These are phyloP conservation scores for Bubo blakistoni DNA, from an alignment of 2,113 vertebrate species.

Conservation along the genomic window DNA sequence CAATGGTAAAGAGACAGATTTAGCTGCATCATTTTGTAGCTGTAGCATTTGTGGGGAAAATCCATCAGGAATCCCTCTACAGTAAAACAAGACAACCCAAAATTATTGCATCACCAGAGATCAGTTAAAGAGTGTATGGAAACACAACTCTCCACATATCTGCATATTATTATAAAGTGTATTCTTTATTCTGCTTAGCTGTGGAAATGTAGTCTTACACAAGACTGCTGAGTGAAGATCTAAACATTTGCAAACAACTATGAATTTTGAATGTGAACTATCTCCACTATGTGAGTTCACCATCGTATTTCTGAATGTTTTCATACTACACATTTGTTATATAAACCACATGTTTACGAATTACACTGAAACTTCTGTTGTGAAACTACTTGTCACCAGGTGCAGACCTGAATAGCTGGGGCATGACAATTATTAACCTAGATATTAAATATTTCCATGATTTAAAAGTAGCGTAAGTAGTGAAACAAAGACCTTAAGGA, in stretches of 20 bases:
- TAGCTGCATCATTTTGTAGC: neutral
- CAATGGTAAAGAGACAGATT: neutral
- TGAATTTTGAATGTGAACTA: neutral
- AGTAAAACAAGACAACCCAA: neutral
- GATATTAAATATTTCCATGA: neutral
- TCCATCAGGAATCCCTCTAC: neutral
- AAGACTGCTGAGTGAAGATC: neutral
- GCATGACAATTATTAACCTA: neutral
- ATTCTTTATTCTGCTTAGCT: neutral
- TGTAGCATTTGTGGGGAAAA: neutral
- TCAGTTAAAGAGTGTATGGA: neutral
- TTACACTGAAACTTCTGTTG: neutral
- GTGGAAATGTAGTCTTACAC: neutral
- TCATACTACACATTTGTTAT: fast-evolving
- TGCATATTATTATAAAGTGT: neutral
- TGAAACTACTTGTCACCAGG: neutral
- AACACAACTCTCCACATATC: neutral
- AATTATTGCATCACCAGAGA: neutral
- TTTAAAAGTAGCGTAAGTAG: neutral
- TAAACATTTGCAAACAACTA: neutral
- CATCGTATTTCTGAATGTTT: neutral
- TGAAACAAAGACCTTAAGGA: neutral
- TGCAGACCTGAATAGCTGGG: neutral
- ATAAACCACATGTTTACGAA: neutral
- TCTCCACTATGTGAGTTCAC: fast-evolving